Conservation (phyloP, 2,888 invertebrate species). For the Siphonodentalium dalli region DNA sequence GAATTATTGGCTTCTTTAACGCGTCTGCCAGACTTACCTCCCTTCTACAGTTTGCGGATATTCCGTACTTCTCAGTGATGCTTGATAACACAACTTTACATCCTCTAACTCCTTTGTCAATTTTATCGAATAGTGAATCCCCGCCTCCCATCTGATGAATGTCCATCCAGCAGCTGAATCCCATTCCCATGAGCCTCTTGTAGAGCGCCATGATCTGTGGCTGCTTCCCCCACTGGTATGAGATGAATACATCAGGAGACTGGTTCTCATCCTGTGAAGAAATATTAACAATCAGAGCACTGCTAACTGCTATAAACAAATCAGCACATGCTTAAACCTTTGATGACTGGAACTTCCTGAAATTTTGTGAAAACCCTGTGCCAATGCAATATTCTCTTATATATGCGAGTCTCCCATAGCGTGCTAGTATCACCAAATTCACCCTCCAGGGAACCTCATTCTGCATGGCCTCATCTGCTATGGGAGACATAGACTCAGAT, state of each 20-base stretch:
- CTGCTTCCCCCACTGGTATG: conserved; percentile 63
- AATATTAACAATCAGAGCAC: too few relatives aligned
- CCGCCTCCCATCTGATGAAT: conserved; percentile 64
- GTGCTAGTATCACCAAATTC: too few relatives aligned
- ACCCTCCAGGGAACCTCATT: too few relatives aligned
- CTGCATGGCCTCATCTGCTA: too few relatives aligned
- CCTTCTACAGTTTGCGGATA: conserved; percentile 48
- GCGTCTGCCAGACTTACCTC: conserved; percentile 53
- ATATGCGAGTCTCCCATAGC: too few relatives aligned
- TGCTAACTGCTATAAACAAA: too few relatives aligned
- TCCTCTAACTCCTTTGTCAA: conserved; percentile 46
- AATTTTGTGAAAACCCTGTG: too few relatives aligned
- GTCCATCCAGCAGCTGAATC: conserved; percentile 60
- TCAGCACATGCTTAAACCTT: too few relatives aligned
- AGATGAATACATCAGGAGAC: conserved; percentile 53
- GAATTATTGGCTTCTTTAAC: conserved; percentile 51
- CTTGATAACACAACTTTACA: conserved; percentile 35
- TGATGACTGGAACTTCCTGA: too few relatives aligned
- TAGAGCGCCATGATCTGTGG: conserved; percentile 52
- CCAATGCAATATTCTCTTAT: too few relatives aligned
- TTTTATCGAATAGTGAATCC: conserved; percentile 60
- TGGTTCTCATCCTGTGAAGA: conserved; percentile 9
- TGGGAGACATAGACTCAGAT: too few relatives aligned
- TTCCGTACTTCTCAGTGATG: conserved; percentile 45
- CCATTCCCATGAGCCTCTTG: conserved; percentile 41